Evolutionary conservation across 2,113 vertebrate species (phyloP), one percentile per base, ranked within the genome.

Genomic region (Cairina moschata): DNA sequence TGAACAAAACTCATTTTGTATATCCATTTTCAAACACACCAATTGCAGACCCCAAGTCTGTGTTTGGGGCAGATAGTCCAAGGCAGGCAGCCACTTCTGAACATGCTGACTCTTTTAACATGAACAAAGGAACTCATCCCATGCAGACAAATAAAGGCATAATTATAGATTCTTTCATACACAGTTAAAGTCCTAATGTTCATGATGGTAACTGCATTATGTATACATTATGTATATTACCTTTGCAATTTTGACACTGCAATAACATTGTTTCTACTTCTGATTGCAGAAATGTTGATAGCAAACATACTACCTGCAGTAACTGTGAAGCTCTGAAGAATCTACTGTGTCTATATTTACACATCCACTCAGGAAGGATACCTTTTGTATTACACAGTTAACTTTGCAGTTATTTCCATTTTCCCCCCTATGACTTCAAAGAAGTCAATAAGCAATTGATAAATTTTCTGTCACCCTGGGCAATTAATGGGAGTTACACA

Each of bases 391-490:
- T 77, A 77, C n/a, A 82, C 14, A 89, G 71, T 96, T 96, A 96
- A 96, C 92, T 93, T 97, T 62, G 69, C 89, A 95, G 77, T 63
- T 91, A 63, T 86, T 92, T 81, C 82, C 69, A 95, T 95, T 79
- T 88, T 48, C 44, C 23, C 21, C 65, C 28, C 78, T 66, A 76
- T 75, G 73, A 55, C 82, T 97, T 95, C 90, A 56, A 97, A 96
- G 81, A 93, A 96, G 92, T 98, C 97, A 98, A 97, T 98, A 97
- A 97, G 94, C 95, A 97, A 98, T 97, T 98, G 97, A 98, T 98
- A 98, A 97, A 97, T 97, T 97, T 96, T 97, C 95, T 97, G 97
- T 98, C 95, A 90, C 94, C 89, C n/a, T 88, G 81, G 65, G 93
- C 96, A 98, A 98, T 98, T 98, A 98, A 98, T 97, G 94, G 92